A percentile compares a stretch with the other conserved stretches of the same genome.
Evolutionary conservation across 2,113 vertebrate species (phyloP).

Genomic region (Indri indri): DNA sequence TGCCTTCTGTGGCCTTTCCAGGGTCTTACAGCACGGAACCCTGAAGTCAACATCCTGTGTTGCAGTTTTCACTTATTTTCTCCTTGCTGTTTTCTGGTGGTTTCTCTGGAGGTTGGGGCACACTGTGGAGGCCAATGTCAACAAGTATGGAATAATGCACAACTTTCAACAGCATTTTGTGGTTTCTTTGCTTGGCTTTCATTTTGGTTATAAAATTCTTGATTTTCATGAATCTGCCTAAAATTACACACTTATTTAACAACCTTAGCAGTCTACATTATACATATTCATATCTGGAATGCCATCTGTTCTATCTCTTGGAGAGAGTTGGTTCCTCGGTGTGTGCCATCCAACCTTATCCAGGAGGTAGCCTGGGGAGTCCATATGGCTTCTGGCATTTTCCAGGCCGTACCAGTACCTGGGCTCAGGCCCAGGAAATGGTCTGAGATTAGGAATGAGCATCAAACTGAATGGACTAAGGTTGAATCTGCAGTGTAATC

Average conservation of each 20-base stretch:
- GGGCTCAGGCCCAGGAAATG: constrained; percentile 15
- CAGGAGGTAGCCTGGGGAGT: constrained; percentile 60
- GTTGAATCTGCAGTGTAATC: background rate
- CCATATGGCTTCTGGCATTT: constrained; percentile 74
- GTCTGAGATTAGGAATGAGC: background rate
- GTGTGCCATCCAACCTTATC: constrained; percentile 41
- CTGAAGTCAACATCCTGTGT: background rate
- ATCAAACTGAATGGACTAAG: constrained; percentile 27
- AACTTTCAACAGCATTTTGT: constrained; percentile 18
- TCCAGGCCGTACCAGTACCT: constrained; percentile 36
- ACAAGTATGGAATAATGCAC: background rate
- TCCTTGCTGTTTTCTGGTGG: constrained; percentile 19
- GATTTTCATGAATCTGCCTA: constrained; percentile 69
- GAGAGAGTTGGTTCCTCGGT: constrained; percentile 57
- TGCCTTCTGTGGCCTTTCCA: background rate
- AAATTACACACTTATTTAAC: constrained; percentile 75
- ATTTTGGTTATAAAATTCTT: constrained; percentile 63
- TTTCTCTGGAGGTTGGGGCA: constrained; percentile 19
- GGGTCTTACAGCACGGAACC: background rate
- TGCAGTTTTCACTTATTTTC: background rate
- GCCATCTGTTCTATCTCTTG: constrained; percentile 73
- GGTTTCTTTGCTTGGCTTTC: constrained; percentile 60
- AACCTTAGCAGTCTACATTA: constrained; percentile 55
- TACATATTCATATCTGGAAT: constrained; percentile 71
- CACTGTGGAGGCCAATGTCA: background rate